Percentiles rank a stretch among this genome's conserved stretches.
Conservation (phyloP, 1,140 invertebrate species). For the Zaprionus camerounensis region DNA sequence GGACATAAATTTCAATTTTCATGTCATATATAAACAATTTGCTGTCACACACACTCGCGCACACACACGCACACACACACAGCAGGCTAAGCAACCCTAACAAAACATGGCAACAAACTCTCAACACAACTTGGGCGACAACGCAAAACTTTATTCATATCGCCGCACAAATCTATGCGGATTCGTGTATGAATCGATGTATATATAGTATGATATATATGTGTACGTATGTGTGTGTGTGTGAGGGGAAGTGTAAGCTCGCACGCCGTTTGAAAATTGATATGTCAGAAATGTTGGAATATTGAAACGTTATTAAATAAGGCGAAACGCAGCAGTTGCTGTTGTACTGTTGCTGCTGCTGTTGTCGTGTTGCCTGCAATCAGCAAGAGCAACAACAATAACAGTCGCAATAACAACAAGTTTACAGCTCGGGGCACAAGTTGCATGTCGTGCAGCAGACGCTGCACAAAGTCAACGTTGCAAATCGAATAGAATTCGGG, state of each 20-base stretch:
- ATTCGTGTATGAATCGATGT: slow-evolving; percentile 11
- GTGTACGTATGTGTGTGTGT: slow-evolving; percentile 22
- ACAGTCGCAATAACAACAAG: slow-evolving; percentile 40
- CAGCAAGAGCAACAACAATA: slow-evolving; percentile 45
- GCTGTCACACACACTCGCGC: slow-evolving; percentile 48
- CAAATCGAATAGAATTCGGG: slow-evolving; percentile 69
- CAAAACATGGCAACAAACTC: slow-evolving; percentile 18
- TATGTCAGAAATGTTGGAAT: slow-evolving; percentile 80
- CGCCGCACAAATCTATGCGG: slow-evolving; percentile 54
- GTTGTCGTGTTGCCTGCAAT: slow-evolving; percentile 29
- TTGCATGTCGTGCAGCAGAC: slow-evolving; percentile 77
- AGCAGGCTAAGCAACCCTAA: slow-evolving; percentile 1
- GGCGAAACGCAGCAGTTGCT: slow-evolving; percentile 45
- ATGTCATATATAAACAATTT: slow-evolving; percentile 80
- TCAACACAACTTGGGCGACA: slow-evolving; percentile 39
- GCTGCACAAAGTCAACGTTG: slow-evolving; percentile 72
- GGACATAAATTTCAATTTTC: slow-evolving; percentile 80
- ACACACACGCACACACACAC: slow-evolving; percentile 5
- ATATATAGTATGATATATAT: slow-evolving; percentile 13
- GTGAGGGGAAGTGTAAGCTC: slow-evolving; percentile 17
- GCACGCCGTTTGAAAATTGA: slow-evolving; percentile 70
- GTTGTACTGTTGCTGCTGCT: slow-evolving; percentile 56
- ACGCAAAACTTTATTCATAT: slow-evolving; percentile 71
- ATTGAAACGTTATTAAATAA: slow-evolving; percentile 82
- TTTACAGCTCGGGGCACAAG: slow-evolving; percentile 64